These are phyloP conservation scores for Luehdorfia chinensis DNA, from an alignment of 1,140 invertebrate genomes.

Conservation along the genomic window DNA sequence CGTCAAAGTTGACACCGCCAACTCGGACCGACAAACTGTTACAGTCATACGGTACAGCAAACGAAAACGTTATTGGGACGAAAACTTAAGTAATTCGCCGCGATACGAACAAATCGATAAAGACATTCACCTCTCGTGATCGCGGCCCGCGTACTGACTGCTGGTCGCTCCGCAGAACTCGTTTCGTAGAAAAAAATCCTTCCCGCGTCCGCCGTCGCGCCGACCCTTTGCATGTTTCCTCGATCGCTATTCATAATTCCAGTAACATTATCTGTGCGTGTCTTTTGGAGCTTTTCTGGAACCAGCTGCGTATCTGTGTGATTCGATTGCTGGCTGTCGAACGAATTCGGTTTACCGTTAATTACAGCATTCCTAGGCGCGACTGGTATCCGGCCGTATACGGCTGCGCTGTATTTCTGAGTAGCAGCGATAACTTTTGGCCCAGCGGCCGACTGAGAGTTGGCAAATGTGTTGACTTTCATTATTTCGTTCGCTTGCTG, in stretches of 20 bases:
- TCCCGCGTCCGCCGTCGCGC: conserved; percentile 52
- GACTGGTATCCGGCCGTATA: conserved; percentile 47
- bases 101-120: conserved; percentile 29
- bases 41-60: too few relatives aligned
- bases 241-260: conserved; percentile 56
- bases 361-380: conserved; percentile 29
- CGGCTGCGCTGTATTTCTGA: conserved; percentile 47
- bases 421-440: conserved; percentile 47
- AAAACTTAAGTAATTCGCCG: conserved; percentile 27
- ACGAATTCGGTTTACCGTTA: conserved; percentile 18
- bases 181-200: conserved; percentile 70
- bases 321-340: conserved; percentile 8
- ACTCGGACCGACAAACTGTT: conserved; percentile 11
- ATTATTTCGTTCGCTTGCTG: conserved; percentile 67
- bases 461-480: conserved; percentile 62
- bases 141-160: conserved; percentile 61
- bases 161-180: conserved; percentile 49
- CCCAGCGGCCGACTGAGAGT: conserved; percentile 31
- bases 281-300: conserved; percentile 59
- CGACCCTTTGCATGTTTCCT: conserved; percentile 66
- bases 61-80: conserved; percentile 25
- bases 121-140: conserved; percentile 68
- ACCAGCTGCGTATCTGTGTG: conserved; percentile 57
- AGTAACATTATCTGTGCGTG: conserved; percentile 37
- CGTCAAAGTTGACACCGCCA: conserved; percentile 9